Conservation (phyloP, 2,888 invertebrate species). For the Drosophila prolongata region DNA sequence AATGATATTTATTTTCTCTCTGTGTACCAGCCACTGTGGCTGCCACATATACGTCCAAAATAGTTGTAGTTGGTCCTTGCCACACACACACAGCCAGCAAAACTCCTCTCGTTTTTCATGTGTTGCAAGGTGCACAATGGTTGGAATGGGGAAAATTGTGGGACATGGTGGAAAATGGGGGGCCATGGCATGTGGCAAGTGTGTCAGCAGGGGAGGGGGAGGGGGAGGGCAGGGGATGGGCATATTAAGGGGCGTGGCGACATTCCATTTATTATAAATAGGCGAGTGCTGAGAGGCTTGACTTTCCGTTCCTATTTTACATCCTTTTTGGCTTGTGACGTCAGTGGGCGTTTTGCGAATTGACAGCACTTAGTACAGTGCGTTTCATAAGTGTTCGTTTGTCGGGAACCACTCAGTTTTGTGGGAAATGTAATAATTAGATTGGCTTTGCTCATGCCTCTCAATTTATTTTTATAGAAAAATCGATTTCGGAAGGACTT, state of each 20-base stretch:
- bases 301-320: slow-evolving; percentile 21
- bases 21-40: slow-evolving; percentile 7
- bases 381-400: slow-evolving; percentile 11
- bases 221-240: neutral
- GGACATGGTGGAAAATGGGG: neutral
- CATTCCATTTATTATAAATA: slow-evolving; percentile 48
- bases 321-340: slow-evolving; percentile 21
- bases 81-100: slow-evolving; percentile 9
- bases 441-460: neutral
- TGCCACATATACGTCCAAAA: slow-evolving; percentile 44
- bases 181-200: slow-evolving; percentile 34
- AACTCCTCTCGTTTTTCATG: slow-evolving; percentile 36
- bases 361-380: slow-evolving; percentile 13
- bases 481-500: neutral
- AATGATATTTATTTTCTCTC: neutral
- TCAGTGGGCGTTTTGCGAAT: slow-evolving; percentile 18
- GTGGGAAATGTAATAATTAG: neutral
- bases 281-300: slow-evolving; percentile 35
- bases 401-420: slow-evolving; percentile 3
- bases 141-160: slow-evolving; percentile 14
- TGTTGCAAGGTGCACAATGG: slow-evolving; percentile 31
- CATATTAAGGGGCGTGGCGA: slow-evolving; percentile 32
- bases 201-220: slow-evolving; percentile 20
- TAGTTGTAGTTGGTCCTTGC: slow-evolving; percentile 45
- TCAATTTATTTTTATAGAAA: neutral